phyloP scores from a whole-genome alignment of 2,113 vertebrate species.

The Phycodurus eques region DNA sequence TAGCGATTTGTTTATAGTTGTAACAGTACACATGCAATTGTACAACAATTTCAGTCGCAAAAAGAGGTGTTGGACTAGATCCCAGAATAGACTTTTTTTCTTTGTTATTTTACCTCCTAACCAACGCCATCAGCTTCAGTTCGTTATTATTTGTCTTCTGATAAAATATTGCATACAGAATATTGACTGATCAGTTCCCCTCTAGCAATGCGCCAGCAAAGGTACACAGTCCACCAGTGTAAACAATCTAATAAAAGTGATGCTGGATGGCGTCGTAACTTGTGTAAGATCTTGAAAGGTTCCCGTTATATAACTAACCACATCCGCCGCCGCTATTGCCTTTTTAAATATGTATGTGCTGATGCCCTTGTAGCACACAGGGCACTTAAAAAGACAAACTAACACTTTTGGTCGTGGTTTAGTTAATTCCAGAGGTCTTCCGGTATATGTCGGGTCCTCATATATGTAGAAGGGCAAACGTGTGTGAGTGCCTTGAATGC shows the following conservation, averaged over 20 bases:
- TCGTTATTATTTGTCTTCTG: neutral
- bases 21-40: neutral
- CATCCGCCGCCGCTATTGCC: conserved; percentile 33
- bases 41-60: neutral
- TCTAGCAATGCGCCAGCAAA: neutral
- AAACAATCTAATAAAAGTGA: conserved; percentile 27
- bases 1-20: no score
- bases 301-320: conserved; percentile 13
- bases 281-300: conserved; percentile 32
- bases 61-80: neutral
- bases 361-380: conserved; percentile 4
- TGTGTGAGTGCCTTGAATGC: conserved; percentile 19
- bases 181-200: conserved; percentile 2
- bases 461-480: conserved; percentile 6
- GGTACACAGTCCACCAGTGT: conserved; percentile 5
- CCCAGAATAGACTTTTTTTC: neutral
- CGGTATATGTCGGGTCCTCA: conserved; percentile 3
- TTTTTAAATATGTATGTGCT: conserved; percentile 35
- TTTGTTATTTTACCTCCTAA: neutral
- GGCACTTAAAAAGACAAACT: conserved; percentile 8
- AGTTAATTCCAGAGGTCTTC: conserved; percentile 12
- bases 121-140: neutral
- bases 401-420: conserved; percentile 19
- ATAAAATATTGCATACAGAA: neutral
- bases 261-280: conserved; percentile 32